These are phyloP conservation scores for Myxocyprinus asiaticus DNA, from an alignment of 2,113 vertebrate species.

Conservation along the genomic window DNA sequence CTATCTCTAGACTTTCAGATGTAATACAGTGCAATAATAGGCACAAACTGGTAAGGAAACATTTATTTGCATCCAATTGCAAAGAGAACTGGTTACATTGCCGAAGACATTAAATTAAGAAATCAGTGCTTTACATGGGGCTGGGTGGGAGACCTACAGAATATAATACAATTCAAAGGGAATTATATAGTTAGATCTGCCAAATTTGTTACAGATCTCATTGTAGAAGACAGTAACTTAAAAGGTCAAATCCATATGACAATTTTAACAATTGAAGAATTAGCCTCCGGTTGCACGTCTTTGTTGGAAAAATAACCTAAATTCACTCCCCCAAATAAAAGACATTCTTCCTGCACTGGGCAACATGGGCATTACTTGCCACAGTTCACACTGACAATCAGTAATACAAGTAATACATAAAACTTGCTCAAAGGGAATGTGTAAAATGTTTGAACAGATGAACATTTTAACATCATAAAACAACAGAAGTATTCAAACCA, in stretches of 20 bases:
- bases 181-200: neutral
- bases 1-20: neutral
- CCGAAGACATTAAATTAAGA: neutral
- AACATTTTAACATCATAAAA: conserved; percentile 21
- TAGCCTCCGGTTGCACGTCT: too few species aligned
- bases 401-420: conserved; percentile 8
- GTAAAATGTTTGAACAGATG: neutral
- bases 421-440: conserved; percentile 56
- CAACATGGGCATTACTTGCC: neutral
- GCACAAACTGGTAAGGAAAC: conserved; percentile 1
- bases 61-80: conserved; percentile 49
- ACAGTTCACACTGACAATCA: neutral
- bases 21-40: neutral
- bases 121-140: conserved; percentile 49
- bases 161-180: conserved; percentile 20
- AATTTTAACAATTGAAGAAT: too few species aligned
- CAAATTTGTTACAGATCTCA: neutral
- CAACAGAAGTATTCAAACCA: conserved; percentile 29
- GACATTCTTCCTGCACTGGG: too few species aligned
- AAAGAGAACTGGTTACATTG: conserved; percentile 35
- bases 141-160: conserved; percentile 17
- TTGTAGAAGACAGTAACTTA: conserved; percentile 10
- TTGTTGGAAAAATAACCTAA: too few species aligned
- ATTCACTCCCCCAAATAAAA: too few species aligned
- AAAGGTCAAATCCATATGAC: neutral